A percentile compares a stretch with the other conserved stretches of the same genome.
Evolutionary conservation across 2,888 invertebrate species (phyloP).

Genomic region (Magallana nippona): DNA sequence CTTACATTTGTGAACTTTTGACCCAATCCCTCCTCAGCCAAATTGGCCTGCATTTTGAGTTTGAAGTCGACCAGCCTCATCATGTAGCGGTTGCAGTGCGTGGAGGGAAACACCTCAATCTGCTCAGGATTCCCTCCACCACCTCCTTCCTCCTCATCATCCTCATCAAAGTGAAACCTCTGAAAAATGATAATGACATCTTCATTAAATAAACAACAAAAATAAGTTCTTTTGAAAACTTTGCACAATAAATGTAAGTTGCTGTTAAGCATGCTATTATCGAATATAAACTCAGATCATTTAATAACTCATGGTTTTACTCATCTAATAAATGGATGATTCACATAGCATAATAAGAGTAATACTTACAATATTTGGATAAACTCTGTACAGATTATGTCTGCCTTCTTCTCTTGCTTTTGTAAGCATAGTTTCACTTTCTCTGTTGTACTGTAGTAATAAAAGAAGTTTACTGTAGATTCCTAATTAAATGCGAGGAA

Average conservation of each 20-base stretch:
- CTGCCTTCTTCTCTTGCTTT: constrained; percentile 89
- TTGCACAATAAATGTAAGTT: too few species aligned
- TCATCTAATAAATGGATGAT: too few species aligned
- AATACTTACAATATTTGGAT: constrained; percentile 81
- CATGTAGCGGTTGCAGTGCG: constrained; percentile 92
- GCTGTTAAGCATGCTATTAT: too few species aligned
- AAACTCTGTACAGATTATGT: constrained; percentile 88
- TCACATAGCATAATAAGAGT: neutral
- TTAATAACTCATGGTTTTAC: too few species aligned
- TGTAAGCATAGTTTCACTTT: constrained; percentile 93
- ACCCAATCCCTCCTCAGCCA: constrained; percentile 88
- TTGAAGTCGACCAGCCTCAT: constrained; percentile 90
- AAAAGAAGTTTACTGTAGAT: neutral
- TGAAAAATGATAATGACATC: neutral
- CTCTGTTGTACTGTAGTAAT: constrained; percentile 86
- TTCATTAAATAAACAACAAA: neutral
- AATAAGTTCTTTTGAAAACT: neutral
- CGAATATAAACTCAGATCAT: too few species aligned
- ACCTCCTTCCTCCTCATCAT: constrained; percentile 39
- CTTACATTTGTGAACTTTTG: constrained; percentile 74
- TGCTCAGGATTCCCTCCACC: constrained; percentile 64
- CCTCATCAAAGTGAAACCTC: constrained; percentile 21
- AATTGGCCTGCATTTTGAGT: constrained; percentile 90
- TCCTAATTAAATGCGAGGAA: too few species aligned
- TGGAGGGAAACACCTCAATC: constrained; percentile 85